A percentile compares a stretch with the other conserved stretches of the same genome.
phyloP scores from a whole-genome alignment of 2,888 invertebrate genomes.

The Sturmia bella region DNA sequence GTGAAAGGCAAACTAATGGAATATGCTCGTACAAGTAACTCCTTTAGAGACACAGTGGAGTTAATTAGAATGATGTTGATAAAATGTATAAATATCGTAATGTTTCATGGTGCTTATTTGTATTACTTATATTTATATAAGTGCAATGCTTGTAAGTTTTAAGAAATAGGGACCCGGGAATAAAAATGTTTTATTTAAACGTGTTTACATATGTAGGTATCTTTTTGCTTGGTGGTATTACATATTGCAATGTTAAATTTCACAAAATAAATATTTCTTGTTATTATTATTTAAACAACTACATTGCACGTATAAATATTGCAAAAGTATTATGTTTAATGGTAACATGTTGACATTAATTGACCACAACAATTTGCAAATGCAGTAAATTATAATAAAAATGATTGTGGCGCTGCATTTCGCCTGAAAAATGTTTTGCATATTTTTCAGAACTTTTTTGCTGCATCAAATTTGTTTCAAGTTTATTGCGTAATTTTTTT shows the following conservation, averaged over 20 bases:
- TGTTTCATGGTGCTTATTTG: too few relatives aligned
- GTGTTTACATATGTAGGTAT: too few relatives aligned
- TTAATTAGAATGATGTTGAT: too few relatives aligned
- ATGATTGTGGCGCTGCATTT: constrained; percentile 68
- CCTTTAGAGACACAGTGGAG: too few relatives aligned
- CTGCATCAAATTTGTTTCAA: constrained; percentile 11
- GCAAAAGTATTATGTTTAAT: constrained; percentile 37
- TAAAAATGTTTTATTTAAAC: too few relatives aligned
- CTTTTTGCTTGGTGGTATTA: too few relatives aligned
- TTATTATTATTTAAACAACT: not conserved
- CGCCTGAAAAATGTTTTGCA: constrained; percentile 25
- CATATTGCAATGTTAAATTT: not conserved
- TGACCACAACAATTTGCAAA: constrained; percentile 78
- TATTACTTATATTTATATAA: too few relatives aligned
- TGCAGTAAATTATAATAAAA: constrained; percentile 79
- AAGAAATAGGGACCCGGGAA: too few relatives aligned
- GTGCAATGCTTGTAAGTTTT: too few relatives aligned
- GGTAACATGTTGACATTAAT: constrained; percentile 76
- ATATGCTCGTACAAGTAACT: too few relatives aligned
- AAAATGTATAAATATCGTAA: too few relatives aligned
- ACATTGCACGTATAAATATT: not conserved
- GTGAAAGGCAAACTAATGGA: too few relatives aligned
- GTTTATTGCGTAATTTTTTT: not conserved
- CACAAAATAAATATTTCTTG: not conserved
- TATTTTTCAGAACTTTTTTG: constrained; percentile 5